A percentile compares a stretch with the other conserved stretches of the same genome.
These are phyloP conservation scores for Ceriagrion tenellum DNA, from an alignment of 2,888 invertebrate species.

Conservation along the genomic window DNA sequence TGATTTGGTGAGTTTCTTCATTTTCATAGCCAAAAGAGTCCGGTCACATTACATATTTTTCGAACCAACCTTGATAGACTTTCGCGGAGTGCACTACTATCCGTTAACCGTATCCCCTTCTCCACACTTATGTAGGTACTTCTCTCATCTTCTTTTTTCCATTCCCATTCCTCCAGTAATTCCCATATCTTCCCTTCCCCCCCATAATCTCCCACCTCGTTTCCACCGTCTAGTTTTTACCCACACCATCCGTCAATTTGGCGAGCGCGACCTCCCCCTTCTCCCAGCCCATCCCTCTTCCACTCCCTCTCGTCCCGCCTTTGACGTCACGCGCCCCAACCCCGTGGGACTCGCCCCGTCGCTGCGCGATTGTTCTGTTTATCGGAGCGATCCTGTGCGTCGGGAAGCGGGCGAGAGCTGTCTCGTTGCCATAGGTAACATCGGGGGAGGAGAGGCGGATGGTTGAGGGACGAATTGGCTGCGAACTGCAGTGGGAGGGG, in stretches of 20 bases:
- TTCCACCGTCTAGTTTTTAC: not conserved
- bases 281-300: not conserved
- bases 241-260: not conserved
- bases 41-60: too few relatives aligned
- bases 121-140: not conserved
- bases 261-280: conserved; percentile 30
- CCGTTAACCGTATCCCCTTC: not conserved
- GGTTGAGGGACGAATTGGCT: not conserved
- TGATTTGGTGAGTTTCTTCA: too few relatives aligned
- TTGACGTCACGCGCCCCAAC: not conserved
- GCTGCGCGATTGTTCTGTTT: conserved; percentile 35
- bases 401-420: conserved; percentile 1
- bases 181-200: too few relatives aligned
- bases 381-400: conserved; percentile 41
- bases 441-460: not conserved
- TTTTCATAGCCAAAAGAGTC: too few relatives aligned
- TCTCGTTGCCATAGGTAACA: conserved; percentile 11
- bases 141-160: not conserved
- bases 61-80: not conserved
- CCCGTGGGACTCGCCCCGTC: not conserved
- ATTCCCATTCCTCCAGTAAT: not conserved
- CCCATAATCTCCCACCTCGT: not conserved
- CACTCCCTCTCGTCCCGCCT: not conserved
- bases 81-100: not conserved
- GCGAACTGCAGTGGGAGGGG: too few relatives aligned